Base-by-base conservation (phyloP, 2,888 invertebrate genomes). In the Macrophya alboannulata region DNA sequence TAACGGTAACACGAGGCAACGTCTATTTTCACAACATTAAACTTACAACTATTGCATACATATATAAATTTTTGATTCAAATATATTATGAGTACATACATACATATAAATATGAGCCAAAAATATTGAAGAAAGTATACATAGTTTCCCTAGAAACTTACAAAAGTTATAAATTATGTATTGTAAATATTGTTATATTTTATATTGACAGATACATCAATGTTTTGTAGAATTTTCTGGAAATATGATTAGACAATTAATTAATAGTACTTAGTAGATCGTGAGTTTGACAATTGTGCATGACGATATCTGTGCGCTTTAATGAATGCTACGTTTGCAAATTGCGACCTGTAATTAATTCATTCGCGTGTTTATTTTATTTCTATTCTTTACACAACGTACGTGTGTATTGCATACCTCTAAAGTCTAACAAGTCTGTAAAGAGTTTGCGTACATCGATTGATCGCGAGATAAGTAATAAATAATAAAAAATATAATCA, bases 361-460 rank as follows among this genome's bases (percentile, higher is more conserved):
- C 62, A 10, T 62, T 21, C 12, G 25, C 21, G 12, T 62, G 12
- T 25, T 62, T 62, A 62, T 62, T 68, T 68, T 68, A 31, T 68
- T 68, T 68, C 21, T 62, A 25, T 25, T 62, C 62, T 62, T 10
- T 8, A 62, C 21, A 3, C 1, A n/a, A 62, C 25, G 25, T 37
- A 8, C 5, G 15, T 17, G 2, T 62, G 21, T 62, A 25, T 62
- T 3, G 31, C 3, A 31, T 3, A 31, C 31, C 48, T 12, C 48
- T 48, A 48, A 21, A 62, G 9, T 62, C 25, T 55, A 55, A 55
- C 55, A 55, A 55, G 62, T 62, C 62, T 25, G 68, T 37, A 37
- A 68, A 68, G 68, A 37, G 68, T 68, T 68, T 37, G 68, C 68
- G 68, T 68, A 68, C 68, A 68, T 68, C 68, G 68, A 68, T 68